Percentiles rank a stretch among this genome's conserved stretches.
Evolutionary conservation across 2,797 vertebrate species (phyloP).

Genomic region (Cyclopterus lumpus): DNA sequence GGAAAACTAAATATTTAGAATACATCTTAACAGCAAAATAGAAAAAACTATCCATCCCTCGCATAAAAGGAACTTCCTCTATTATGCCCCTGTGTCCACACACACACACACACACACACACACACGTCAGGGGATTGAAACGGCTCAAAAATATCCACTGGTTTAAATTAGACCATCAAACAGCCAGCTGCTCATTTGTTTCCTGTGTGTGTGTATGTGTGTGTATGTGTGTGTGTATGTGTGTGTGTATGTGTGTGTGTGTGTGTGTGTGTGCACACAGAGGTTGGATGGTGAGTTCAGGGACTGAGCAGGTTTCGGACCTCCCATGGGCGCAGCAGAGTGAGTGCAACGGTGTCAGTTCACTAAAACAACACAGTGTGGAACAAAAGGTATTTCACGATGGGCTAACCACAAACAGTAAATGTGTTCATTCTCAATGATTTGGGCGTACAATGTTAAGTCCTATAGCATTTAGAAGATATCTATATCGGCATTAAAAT

Average conservation of each 20-base stretch:
- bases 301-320: constrained; percentile 58
- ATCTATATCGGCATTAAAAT: not conserved
- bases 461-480: not conserved
- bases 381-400: constrained; percentile 19
- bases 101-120: constrained; percentile 13
- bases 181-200: constrained; percentile 64
- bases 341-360: constrained; percentile 53
- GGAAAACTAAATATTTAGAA: constrained; percentile 87
- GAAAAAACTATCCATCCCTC: constrained; percentile 86
- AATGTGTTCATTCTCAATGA: not conserved
- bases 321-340: constrained; percentile 53
- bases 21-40: constrained; percentile 84
- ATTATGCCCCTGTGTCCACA: constrained; percentile 78
- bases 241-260: constrained; percentile 34
- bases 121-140: constrained; percentile 74
- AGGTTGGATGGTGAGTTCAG: constrained; percentile 29
- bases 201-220: constrained; percentile 56
- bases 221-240: constrained; percentile 41
- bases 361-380: constrained; percentile 58
- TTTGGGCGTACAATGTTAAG: not conserved
- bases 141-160: constrained; percentile 78
- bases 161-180: constrained; percentile 74
- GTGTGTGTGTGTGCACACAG: not conserved
- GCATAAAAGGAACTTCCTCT: constrained; percentile 82
- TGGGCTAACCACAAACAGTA: constrained; percentile 15